phyloP scores from a whole-genome alignment of 2,888 invertebrate species.

The Cantharis flavilabris region DNA sequence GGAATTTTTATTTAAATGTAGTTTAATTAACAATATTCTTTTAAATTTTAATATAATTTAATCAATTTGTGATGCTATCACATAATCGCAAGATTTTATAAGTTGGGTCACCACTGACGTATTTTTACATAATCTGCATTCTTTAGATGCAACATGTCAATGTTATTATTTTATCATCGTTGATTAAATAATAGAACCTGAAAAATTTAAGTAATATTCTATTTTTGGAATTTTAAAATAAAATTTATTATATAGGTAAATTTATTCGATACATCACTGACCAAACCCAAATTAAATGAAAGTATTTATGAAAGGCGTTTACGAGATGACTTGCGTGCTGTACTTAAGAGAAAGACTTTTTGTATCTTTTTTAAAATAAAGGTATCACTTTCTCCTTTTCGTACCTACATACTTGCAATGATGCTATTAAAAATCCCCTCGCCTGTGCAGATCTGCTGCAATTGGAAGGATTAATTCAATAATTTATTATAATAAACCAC shows the following conservation, averaged over 20 bases:
- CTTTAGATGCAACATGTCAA: background rate
- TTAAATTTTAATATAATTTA: no score
- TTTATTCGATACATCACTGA: background rate
- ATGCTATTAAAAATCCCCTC: background rate
- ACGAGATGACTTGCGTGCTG: background rate
- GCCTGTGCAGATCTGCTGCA: background rate
- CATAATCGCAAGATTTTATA: background rate
- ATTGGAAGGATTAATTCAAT: background rate
- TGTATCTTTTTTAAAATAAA: background rate
- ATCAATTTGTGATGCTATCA: background rate
- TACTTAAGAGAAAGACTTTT: background rate
- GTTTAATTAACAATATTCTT: background rate
- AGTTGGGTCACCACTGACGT: background rate
- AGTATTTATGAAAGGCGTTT: constrained; percentile 1
- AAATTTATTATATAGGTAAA: no score
- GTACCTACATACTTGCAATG: background rate
- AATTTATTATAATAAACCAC: background rate
- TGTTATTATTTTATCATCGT: no score
- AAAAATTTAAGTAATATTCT: no score
- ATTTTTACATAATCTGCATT: background rate
- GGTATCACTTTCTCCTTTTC: background rate
- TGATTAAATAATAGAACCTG: no score
- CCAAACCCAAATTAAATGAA: background rate
- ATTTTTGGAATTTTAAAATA: no score
- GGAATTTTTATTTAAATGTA: background rate